phyloP scores from a whole-genome alignment of 2,113 vertebrate genomes.

The Notechis scutatus region DNA sequence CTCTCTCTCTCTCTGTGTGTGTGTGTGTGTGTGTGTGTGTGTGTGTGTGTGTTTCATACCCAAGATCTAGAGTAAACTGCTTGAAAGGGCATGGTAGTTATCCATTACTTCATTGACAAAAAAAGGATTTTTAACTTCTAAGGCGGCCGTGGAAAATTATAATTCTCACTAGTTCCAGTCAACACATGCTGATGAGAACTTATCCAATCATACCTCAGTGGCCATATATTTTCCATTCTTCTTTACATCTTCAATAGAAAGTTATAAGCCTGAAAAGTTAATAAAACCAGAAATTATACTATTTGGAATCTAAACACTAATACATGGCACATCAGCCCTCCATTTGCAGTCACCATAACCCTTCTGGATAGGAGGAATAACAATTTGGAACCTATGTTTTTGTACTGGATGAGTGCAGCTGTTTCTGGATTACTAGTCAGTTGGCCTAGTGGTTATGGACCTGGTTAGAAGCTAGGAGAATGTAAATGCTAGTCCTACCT shows the following conservation, averaged over 20 bases:
- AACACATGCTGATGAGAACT: not conserved
- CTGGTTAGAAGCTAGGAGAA: not conserved
- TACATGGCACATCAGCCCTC: not conserved
- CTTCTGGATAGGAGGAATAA: not conserved
- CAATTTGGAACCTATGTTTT: not conserved
- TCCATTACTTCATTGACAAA: not conserved
- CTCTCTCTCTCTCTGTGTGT: no score
- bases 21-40: not conserved
- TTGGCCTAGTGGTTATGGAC: not conserved
- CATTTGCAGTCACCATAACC: not conserved
- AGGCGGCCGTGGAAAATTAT: not conserved
- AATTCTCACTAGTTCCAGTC: not conserved
- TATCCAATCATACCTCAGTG: not conserved
- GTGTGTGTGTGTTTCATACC: slow-evolving; percentile 23
- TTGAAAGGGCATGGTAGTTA: slow-evolving; percentile 25
- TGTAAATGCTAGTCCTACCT: not conserved
- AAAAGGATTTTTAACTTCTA: not conserved
- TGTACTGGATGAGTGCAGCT: not conserved
- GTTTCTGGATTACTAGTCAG: not conserved
- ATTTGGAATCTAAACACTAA: not conserved
- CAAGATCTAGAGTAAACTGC: not conserved
- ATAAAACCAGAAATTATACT: not conserved
- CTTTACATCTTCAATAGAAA: not conserved
- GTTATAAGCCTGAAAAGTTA: not conserved
- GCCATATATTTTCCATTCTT: not conserved